Evolutionary conservation across 2,113 vertebrate genomes (phyloP), one percentile per base, ranked within the genome.

Genomic region (Hippoglossus stenolepis): DNA sequence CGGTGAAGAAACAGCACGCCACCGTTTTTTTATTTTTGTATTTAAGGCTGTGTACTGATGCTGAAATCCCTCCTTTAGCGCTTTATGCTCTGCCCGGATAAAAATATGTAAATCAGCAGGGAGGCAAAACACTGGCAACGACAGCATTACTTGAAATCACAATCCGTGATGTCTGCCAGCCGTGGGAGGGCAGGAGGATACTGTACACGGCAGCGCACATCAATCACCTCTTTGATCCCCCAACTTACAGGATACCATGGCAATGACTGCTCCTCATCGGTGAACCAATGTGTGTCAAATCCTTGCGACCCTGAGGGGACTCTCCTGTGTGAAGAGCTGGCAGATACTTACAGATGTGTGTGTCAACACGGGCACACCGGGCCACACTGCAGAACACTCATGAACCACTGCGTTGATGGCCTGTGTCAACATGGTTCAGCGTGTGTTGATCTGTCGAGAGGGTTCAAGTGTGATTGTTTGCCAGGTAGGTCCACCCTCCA

Each of bases 381-480:
- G 13, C 40, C 57, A 4, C 80, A 70, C 79, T 94, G 93, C 66
- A 75, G 92, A 93, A 92, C 92, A 72, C 88, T 86, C 47, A 83
- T 91, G 90, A 92, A 91, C 82, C 93, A 84, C 75, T 94, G 86
- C 75, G 73, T 91, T 18, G 84, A 88, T 64, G 90, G 90, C 70
- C 85, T 95, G 91, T 95, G 94, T 94, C 91, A 92, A 80, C 89
- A 93, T 9, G 88, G 85, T 85, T 95, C 90, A 88, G 65, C 70
- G 49, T 93, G 89, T 77, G 87, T 62, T 38, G 84, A 90, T 87
- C 63, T 93, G 75, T 86, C 90, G 35, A 45, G 74, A 86, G 92
- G 93, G 58, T 93, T 95, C 82, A 79, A 66, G 84, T 94, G 92
- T 74, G 79, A 90, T 75, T 92, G 85, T 85, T 90, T 93, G 82